These are phyloP conservation scores for Netelia melanura DNA, from an alignment of 2,888 invertebrate species.

Conservation along the genomic window DNA sequence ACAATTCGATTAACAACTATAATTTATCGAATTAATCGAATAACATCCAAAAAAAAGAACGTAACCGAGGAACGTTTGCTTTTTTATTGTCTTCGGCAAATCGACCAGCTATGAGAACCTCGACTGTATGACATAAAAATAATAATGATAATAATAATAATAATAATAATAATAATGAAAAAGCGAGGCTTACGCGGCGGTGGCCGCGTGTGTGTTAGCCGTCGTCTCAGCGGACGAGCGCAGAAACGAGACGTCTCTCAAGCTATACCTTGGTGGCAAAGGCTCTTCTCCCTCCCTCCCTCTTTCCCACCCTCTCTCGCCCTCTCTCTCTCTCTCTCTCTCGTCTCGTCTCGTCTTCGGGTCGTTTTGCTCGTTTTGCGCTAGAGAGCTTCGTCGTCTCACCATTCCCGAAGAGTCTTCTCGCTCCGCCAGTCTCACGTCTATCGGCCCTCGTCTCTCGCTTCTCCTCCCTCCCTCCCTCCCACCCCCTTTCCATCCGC, in stretches of 20 bases:
- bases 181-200: constrained; percentile 20
- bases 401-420: constrained; percentile 63
- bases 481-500: constrained; percentile 29
- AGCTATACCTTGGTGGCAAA: constrained; percentile 46
- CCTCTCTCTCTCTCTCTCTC: constrained; percentile 25
- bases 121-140: constrained; percentile 1
- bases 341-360: constrained; percentile 48
- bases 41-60: no score
- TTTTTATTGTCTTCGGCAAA: not conserved
- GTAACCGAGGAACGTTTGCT: not conserved
- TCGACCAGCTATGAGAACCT: not conserved
- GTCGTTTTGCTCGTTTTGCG: constrained; percentile 64
- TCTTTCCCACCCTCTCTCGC: constrained; percentile 3
- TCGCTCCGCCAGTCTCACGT: constrained; percentile 64
- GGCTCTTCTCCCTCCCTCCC: constrained; percentile 41
- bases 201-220: constrained; percentile 37
- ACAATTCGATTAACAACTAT: no score
- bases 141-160: constrained; percentile 19
- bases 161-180: constrained; percentile 4
- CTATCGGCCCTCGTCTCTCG: constrained; percentile 59
- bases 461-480: constrained; percentile 44
- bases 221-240: constrained; percentile 33
- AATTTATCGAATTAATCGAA: no score
- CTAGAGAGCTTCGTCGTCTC: constrained; percentile 44
- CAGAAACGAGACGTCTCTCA: constrained; percentile 45